Evolutionary conservation across 2,113 vertebrate species (phyloP).

Genomic region (Pluvianellus socialis): DNA sequence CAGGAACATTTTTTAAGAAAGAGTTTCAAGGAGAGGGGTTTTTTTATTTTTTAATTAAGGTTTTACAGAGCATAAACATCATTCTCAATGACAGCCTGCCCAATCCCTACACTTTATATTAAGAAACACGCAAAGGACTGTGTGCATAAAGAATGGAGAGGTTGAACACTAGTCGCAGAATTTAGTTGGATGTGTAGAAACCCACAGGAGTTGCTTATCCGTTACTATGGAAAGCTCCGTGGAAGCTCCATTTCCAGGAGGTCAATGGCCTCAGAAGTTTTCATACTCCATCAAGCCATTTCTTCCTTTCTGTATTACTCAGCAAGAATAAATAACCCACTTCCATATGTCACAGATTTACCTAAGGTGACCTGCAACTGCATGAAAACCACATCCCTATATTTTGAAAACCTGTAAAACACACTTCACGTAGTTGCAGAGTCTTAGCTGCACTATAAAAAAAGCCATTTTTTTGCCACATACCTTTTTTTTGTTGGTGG

Average conservation of each 20-base stretch:
- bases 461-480: neutral
- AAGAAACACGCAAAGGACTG: neutral
- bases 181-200: neutral
- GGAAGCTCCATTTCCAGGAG: neutral
- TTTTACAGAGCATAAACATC: neutral
- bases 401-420: neutral
- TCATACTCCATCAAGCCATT: neutral
- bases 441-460: neutral
- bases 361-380: neutral
- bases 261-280: neutral
- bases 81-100: neutral
- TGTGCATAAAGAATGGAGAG: neutral
- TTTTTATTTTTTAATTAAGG: neutral
- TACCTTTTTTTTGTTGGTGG: constrained; percentile 97
- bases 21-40: neutral
- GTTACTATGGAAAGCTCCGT: neutral
- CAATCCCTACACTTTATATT: neutral
- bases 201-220: neutral
- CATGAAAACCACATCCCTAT: neutral
- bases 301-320: neutral
- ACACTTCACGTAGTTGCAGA: neutral
- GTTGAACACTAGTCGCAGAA: neutral
- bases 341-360: neutral
- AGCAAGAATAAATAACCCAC: neutral
- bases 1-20: neutral